These are phyloP conservation scores for Cylas formicarius DNA, from an alignment of 1,140 invertebrate species.

Conservation along the genomic window DNA sequence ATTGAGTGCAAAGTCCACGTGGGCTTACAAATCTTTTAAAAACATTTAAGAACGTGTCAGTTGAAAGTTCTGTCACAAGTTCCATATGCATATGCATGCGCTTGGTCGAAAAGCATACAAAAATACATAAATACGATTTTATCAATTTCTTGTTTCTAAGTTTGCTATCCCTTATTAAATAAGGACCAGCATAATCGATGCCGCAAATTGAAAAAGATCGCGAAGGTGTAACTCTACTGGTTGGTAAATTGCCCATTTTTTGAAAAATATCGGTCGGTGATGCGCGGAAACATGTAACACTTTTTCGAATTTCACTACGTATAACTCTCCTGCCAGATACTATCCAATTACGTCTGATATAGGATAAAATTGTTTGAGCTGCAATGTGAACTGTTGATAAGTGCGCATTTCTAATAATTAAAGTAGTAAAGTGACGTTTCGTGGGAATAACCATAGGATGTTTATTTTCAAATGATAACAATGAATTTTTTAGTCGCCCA, in stretches of 20 bases:
- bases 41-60: too few relatives aligned
- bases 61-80: too few relatives aligned
- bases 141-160: conserved; percentile 3
- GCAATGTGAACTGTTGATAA: neutral
- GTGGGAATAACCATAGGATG: neutral
- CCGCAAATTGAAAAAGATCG: neutral
- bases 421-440: neutral
- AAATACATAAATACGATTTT: conserved; percentile 4
- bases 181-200: conserved; percentile 1
- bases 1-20: too few relatives aligned
- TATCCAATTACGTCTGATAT: neutral
- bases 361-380: neutral
- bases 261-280: neutral
- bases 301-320: neutral
- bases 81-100: too few relatives aligned
- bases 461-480: too few relatives aligned
- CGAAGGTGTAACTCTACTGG: neutral
- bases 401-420: neutral
- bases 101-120: conserved; percentile 5
- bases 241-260: conserved; percentile 3
- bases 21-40: too few relatives aligned
- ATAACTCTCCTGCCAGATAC: neutral
- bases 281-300: neutral
- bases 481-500: too few relatives aligned
- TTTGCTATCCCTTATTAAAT: conserved; percentile 5